Conservation (phyloP, 1,140 invertebrate genomes). For the Thalassaphorura encarpata region DNA sequence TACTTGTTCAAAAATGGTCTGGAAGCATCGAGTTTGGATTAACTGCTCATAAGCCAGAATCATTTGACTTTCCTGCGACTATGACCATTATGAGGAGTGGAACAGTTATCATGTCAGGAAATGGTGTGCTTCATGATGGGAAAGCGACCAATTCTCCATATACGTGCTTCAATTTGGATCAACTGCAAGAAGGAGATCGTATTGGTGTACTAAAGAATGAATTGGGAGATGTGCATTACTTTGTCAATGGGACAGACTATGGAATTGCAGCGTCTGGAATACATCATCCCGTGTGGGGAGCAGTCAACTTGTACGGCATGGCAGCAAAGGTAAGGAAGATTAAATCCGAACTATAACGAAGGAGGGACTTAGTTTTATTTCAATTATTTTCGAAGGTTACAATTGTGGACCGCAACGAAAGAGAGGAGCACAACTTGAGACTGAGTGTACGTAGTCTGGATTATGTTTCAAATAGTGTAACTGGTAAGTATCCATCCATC, state of each 20-base stretch:
- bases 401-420: constrained; percentile 66
- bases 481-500: background rate
- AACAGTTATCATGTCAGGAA: constrained; percentile 92
- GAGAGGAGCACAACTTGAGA: constrained; percentile 61
- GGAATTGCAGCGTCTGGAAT: constrained; percentile 74
- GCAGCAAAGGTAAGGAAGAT: constrained; percentile 64
- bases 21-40: constrained; percentile 90
- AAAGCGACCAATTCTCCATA: constrained; percentile 86
- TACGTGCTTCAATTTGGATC: constrained; percentile 88
- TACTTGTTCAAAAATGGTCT: constrained; percentile 84
- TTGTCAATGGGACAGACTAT: constrained; percentile 87
- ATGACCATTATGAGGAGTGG: constrained; percentile 95
- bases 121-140: constrained; percentile 83
- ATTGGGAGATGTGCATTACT: constrained; percentile 80
- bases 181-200: constrained; percentile 65
- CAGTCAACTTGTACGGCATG: constrained; percentile 93
- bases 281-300: constrained; percentile 70
- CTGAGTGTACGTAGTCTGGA: constrained; percentile 24
- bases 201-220: constrained; percentile 74
- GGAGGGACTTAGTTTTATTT: constrained; percentile 14
- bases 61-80: constrained; percentile 84
- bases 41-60: constrained; percentile 81
- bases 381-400: constrained; percentile 47
- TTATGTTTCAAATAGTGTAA: constrained; percentile 9
- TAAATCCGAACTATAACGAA: background rate